Evolutionary conservation across 1,140 invertebrate genomes (phyloP).

Genomic region (Solen grandis): DNA sequence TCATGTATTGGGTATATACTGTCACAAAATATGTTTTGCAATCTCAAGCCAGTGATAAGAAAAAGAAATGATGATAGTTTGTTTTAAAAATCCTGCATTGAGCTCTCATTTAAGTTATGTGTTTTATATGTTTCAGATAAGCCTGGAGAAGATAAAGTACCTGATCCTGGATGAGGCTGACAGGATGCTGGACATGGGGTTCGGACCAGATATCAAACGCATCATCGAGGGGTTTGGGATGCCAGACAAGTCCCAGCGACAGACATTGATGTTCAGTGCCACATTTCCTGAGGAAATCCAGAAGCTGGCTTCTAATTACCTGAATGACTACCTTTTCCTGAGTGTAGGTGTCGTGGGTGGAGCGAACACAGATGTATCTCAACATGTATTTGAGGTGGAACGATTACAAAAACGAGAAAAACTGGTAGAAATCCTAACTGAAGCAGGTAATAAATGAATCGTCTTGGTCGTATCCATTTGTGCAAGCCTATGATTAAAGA

Average conservation of each 20-base stretch:
- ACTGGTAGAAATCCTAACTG: constrained; percentile 86
- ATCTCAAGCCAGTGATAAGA: too few species aligned
- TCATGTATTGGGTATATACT: too few species aligned
- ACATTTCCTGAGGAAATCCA: constrained; percentile 94
- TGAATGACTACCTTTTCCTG: constrained; percentile 90
- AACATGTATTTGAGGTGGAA: constrained; percentile 88
- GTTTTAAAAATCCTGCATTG: too few species aligned
- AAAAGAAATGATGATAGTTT: too few species aligned
- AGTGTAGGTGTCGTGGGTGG: constrained; percentile 93
- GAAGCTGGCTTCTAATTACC: constrained; percentile 87
- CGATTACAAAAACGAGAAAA: constrained; percentile 87
- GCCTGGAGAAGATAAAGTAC: constrained; percentile 88
- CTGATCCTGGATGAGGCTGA: constrained; percentile 98
- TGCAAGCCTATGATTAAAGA: too few species aligned
- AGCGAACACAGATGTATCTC: constrained; percentile 94
- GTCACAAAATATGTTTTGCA: too few species aligned
- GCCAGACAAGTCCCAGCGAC: constrained; percentile 85
- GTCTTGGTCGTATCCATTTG: too few species aligned
- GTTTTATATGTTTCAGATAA: constrained; percentile 65
- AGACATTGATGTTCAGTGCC: constrained; percentile 95
- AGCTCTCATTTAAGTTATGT: neutral
- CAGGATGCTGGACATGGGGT: constrained; percentile 95
- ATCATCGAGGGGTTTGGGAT: constrained; percentile 90
- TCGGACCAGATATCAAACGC: constrained; percentile 88
- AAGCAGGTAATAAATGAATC: too few species aligned